Base-by-base conservation (phyloP, 2,888 invertebrate species). In the Fragum fragum region DNA sequence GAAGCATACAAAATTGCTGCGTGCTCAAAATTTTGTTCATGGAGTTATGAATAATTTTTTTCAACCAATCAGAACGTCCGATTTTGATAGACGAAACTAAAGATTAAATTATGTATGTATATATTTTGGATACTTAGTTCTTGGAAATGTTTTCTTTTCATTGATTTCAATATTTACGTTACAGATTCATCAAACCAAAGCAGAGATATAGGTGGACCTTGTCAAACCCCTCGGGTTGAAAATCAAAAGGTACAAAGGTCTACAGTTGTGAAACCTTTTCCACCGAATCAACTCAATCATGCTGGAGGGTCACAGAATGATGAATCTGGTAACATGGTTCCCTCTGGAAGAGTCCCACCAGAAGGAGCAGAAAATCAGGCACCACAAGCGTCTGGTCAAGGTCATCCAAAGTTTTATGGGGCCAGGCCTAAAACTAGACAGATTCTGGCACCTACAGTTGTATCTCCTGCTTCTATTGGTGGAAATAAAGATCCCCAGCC, bases 311-410 rank as follows among this genome's bases (percentile, higher is more conserved):
- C 47, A n/a, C 14, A 47, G 3, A 47, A 9, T 1, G 16, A n/a
- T 47, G 47, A 9, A 47, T 14, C n/a, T 16, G 2, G 14, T n/a
- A n/a, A n/a, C 14, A 16, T 3, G 2, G 7, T 14, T 3, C 5
- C 18, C 14, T 16, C 47, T 23, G 66, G 6, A 23, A n/a, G 66
- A 21, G 23, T 42, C 1, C 66, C 66, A 28, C 66, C 66, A 23
- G 66, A 66, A n/a, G 66, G 66, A 16, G 66, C 66, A 6, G 66
- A 66, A 42, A 66, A 42, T 42, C 32, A 14, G 18, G 16, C 32
- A 11, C 66, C n/a, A 0, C 39, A 66, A 9, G 42, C n/a, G 6
- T 66, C 66, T 11, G 66, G 61, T n/a, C 61, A 32, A 18, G 61
- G 26, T n/a, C 26, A 61, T 32, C 61, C 61, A 61, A n/a, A 9